Evolutionary conservation across 2,113 vertebrate species (phyloP), one percentile per base, ranked within the genome.

Genomic region (Delphinapterus leucas): DNA sequence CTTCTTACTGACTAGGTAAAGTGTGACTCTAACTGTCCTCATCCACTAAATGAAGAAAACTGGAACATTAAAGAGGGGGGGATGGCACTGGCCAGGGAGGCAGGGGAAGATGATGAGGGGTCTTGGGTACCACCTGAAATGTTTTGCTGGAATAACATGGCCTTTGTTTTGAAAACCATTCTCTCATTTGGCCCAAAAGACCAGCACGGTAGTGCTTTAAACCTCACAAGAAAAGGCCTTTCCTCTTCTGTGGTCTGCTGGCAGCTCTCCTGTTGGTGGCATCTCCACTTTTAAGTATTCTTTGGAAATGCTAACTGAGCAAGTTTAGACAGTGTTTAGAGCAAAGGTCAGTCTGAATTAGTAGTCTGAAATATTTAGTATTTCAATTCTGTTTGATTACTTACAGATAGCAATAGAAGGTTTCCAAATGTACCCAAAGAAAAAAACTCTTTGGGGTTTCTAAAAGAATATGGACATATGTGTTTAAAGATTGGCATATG

Each of bases 291-390:
- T 53, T n/a, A 88, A n/a, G 25, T 71, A 55, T 38, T 31, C 68
- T 93, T 68, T 90, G 38, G 67, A 93, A 87, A 90, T 26, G 10
- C 49, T 70, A 95, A 82, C 14, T 82, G 61, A 58, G 15, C 33
- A 93, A 76, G 15, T 83, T 31, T 63, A 41, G 26, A 61, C 23
- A 70, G 85, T 92, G 85, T 90, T 91, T 80, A 97, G 31, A 84
- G 21, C 7, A 97, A 93, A 88, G 36, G n/a, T 6, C 28, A 90
- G 28, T 88, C 2, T 93, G 25, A 79, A 79, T 83, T 92, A 77
- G n/a, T 79, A 36, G 21, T 85, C 55, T 93, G 31, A 95, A 96
- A 90, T 71, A 70, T 60, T 68, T 94, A 70, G 26, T 79, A 88
- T 79, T 93, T 88, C 49, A 41, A 36, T 63, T 80, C 65, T 11